A percentile compares a stretch with the other conserved stretches of the same genome.
These are phyloP conservation scores for Colistium nudipinnis DNA, from an alignment of 2,113 vertebrate species.

Conservation along the genomic window DNA sequence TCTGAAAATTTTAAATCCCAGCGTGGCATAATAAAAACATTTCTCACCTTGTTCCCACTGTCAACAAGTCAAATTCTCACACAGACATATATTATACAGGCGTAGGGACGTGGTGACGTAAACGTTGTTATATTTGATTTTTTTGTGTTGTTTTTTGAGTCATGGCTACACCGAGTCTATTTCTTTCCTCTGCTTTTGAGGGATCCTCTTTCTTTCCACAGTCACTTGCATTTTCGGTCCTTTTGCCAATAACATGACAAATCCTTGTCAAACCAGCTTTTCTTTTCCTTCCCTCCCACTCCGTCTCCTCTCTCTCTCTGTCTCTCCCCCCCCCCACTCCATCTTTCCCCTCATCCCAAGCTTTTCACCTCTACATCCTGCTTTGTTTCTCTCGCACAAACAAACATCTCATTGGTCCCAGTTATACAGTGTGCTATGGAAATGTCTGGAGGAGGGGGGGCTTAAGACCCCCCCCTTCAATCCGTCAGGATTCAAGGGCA, in stretches of 20 bases:
- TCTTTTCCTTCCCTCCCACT: neutral
- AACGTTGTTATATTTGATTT: neutral
- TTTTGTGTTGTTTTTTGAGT: neutral
- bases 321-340: neutral
- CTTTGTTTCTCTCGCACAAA: conserved; percentile 28
- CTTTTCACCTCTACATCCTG: conserved; percentile 1
- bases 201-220: conserved; percentile 17
- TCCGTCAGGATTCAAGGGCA: conserved; percentile 58
- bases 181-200: neutral
- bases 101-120: neutral
- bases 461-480: conserved; percentile 28
- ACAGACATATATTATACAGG: conserved; percentile 15
- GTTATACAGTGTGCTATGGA: conserved; percentile 11
- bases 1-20: conserved; percentile 23
- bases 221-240: conserved; percentile 45
- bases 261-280: conserved; percentile 31
- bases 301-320: neutral
- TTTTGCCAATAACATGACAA: conserved; percentile 24
- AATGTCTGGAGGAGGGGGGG: conserved; percentile 20
- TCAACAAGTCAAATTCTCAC: conserved; percentile 12
- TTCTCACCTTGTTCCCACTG: conserved; percentile 33
- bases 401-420: conserved; percentile 34
- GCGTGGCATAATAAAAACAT: conserved; percentile 15
- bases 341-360: neutral
- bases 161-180: neutral